Evolutionary conservation across 1,140 invertebrate species (phyloP), one percentile per base, ranked within the genome.

Genomic region (Planococcus citri): DNA sequence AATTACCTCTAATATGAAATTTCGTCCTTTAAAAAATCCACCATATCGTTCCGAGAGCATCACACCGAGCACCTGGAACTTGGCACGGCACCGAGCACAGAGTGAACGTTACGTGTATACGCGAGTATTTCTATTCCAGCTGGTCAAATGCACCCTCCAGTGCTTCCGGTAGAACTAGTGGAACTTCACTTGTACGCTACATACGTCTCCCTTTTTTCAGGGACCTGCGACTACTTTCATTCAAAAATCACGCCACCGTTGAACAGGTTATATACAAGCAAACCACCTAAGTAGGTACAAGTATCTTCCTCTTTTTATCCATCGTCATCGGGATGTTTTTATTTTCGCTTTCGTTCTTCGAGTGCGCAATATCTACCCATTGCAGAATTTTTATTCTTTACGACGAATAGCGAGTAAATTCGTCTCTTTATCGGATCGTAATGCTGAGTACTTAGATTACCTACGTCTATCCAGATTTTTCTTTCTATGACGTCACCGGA

Each of bases 121-220:
- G n/a, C n/a, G n/a, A n/a, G n/a, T n/a, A n/a, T 8, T 37, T 6
- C 33, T 14, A 37, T 51, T 64, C 25, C 60, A 64, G 60, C 60
- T 64, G 60, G 60, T 64, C 60, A 64, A 64, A 64, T 17, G 60
- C 60, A 64, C 60, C 60, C 60, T 64, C 60, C 20, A 17, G 2
- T 25, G 20, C 60, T 64, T 64, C 60, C 60, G 60, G 60, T 64
- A 25, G 10, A 64, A 64, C 60, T 64, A 21, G 60, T 64, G 60
- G 60, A 64, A 64, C 60, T 64, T 64, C 60, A 64, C 60, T 64
- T 64, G 60, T 25, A 24, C 60, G 6, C n/a, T n/a, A n/a, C n/a
- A n/a, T n/a, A n/a, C 4, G 4, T 12, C 29, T 33, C 3, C 17
- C 41, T 14, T 20, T 17, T 51, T 17, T 51, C 41, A 17, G 17